Evolutionary conservation across 2,797 vertebrate species (phyloP).

Genomic region (Uromys caudimaculatus): DNA sequence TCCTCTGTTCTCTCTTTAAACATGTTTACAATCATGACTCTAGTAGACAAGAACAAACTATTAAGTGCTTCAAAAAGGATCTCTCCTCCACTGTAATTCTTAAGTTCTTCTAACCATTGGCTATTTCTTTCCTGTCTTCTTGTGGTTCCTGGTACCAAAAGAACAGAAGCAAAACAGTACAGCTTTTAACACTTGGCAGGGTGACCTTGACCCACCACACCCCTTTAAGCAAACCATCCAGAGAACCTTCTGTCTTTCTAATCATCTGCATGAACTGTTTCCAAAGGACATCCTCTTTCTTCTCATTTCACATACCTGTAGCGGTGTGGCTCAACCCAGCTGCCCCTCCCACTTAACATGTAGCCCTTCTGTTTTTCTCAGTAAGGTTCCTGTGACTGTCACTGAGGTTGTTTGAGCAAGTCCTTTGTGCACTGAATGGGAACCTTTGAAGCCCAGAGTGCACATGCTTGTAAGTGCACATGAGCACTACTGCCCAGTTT

Average conservation of each 20-base stretch:
- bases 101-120: neutral
- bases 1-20: conserved; percentile 1
- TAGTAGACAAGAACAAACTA: neutral
- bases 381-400: conserved; percentile 56
- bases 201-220: neutral
- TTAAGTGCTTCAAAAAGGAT: neutral
- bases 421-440: neutral
- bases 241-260: neutral
- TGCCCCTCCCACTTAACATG: neutral
- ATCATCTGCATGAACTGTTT: conserved; percentile 31
- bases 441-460: conserved; percentile 35
- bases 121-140: neutral
- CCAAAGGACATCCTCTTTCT: neutral
- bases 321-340: neutral
- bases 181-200: neutral
- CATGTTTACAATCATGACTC: neutral
- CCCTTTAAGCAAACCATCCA: neutral
- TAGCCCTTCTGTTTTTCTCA: conserved; percentile 9
- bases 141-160: neutral
- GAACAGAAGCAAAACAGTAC: neutral
- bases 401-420: neutral
- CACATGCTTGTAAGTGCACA: conserved; percentile 44
- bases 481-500: neutral
- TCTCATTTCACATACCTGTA: neutral
- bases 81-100: neutral